Evolutionary conservation across 1,140 invertebrate genomes (phyloP).

Genomic region (Papilio helenus): DNA sequence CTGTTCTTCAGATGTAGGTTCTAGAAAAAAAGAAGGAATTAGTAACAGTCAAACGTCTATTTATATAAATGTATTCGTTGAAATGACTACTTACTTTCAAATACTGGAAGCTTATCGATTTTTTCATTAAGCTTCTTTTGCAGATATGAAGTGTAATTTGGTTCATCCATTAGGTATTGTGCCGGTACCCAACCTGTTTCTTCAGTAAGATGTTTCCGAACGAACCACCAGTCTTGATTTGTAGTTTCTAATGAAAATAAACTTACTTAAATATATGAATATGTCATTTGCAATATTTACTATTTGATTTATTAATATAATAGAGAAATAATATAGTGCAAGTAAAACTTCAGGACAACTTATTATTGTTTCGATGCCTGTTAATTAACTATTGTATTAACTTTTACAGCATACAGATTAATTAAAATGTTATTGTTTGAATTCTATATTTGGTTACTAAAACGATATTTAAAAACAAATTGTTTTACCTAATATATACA

Average conservation of each 20-base stretch:
- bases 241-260: conserved; percentile 84
- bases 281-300: too few relatives aligned
- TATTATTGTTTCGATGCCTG: too few relatives aligned
- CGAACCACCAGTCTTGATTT: conserved; percentile 95
- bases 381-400: too few relatives aligned
- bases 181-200: conserved; percentile 97
- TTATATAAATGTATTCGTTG: conserved; percentile 35
- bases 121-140: conserved; percentile 95
- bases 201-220: conserved; percentile 93
- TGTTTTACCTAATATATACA: conserved; percentile 94
- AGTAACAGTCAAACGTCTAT: background rate
- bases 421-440: too few relatives aligned
- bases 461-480: too few relatives aligned
- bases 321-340: too few relatives aligned
- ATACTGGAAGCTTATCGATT: conserved; percentile 94
- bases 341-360: too few relatives aligned
- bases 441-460: background rate
- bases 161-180: conserved; percentile 92
- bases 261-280: too few relatives aligned
- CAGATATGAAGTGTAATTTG: conserved; percentile 91
- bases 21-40: conserved; percentile 79
- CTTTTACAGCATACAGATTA: too few relatives aligned
- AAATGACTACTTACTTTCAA: conserved; percentile 90
- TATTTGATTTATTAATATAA: too few relatives aligned
- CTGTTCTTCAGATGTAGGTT: conserved; percentile 90